Base-by-base conservation (phyloP, 2,888 invertebrate species). In the Drosophila diplacantha region DNA sequence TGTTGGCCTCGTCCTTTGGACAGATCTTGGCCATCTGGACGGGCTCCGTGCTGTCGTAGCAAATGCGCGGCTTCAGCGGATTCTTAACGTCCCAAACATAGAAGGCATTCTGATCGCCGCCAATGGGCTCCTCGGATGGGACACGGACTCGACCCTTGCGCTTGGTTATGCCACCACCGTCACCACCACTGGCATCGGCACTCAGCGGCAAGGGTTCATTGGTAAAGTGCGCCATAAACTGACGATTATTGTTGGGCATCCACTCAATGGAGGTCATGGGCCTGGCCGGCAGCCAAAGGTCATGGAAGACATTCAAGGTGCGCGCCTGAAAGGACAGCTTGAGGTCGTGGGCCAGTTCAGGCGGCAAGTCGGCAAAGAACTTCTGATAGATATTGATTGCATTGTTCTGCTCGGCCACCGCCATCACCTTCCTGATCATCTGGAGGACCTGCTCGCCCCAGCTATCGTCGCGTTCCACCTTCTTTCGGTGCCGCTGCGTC, bases 11-110 rank as follows among this genome's bases (percentile, higher is more conserved):
- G 88, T 97, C 96, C 81, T 95, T 94, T 14, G 95, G 94, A 88
- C 97, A 96, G 87, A 95, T 97, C 85, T 93, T 94, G 49, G 96
- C 89, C 77, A 94, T 93, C 16, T 93, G 91, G 18, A 94, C 89
- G 1, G 94, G 91, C 44, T 93, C 92, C 3, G 90, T 90, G 14
- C 94, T 93, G 78, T 92, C 93, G 72, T 97, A 89, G 2, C 91
- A 90, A 59, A 93, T 88, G 58, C 93, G 91, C 0, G 96, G 95
- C 67, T 92, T 92, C 77, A 86, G 71, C 0, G 86, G 84, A 69
- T 87, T 86, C 43, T 75, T 73, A 8, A 83, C 69, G 20, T 86
- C 79, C 87, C 87, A 87, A 3, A 84, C 59, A 35, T 68, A 87
- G 47, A 85, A 87, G 1, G 81, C 77, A 61, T 85, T 85, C 0